Percentiles rank a stretch among this genome's conserved stretches.
These are phyloP conservation scores for Rutilus rutilus DNA, from an alignment of 2,113 vertebrate genomes.

Conservation along the genomic window DNA sequence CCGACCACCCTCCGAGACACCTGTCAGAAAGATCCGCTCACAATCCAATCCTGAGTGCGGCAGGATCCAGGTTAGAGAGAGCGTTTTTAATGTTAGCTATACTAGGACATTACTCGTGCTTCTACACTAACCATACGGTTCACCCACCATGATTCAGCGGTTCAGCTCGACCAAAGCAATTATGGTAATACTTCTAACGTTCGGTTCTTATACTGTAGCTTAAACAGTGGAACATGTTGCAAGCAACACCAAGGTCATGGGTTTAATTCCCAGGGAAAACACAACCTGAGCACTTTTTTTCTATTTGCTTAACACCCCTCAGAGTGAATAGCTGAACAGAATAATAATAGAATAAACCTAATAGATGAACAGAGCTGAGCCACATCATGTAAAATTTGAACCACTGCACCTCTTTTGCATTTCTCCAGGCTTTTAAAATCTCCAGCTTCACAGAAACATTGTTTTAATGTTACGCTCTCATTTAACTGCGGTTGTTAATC, in stretches of 20 bases:
- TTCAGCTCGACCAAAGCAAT: background rate
- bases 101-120: background rate
- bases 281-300: too few relatives aligned
- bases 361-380: background rate
- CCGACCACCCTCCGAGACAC: conserved; percentile 13
- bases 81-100: background rate
- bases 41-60: conserved; percentile 4
- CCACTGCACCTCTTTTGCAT: background rate
- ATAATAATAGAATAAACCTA: too few relatives aligned
- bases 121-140: background rate
- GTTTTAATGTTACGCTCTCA: background rate
- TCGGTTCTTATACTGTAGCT: background rate
- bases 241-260: background rate
- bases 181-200: too few relatives aligned
- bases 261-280: background rate
- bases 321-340: too few relatives aligned
- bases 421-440: background rate
- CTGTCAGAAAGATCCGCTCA: conserved; percentile 16
- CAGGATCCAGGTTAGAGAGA: background rate
- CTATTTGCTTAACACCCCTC: too few relatives aligned
- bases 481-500: background rate
- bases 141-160: background rate
- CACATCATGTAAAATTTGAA: background rate
- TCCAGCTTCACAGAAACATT: background rate
- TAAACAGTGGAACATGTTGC: background rate